Percentiles rank a stretch among this genome's conserved stretches.
Conservation (phyloP, 2,888 invertebrate species). For the Periphyllus acericola region DNA sequence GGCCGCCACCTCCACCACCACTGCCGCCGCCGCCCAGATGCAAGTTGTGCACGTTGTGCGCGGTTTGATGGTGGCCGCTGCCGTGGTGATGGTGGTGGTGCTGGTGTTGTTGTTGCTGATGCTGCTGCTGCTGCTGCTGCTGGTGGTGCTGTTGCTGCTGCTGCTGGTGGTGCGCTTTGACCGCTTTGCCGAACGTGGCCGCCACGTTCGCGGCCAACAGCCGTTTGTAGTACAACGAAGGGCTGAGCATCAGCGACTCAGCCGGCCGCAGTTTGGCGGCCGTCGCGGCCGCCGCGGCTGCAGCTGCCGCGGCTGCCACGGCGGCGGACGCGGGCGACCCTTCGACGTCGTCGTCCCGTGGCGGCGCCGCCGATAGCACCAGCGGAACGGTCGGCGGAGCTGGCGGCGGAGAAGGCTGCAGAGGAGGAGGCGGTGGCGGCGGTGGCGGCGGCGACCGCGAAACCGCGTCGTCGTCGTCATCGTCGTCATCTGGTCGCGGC, state of each 20-base stretch:
- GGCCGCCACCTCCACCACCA: neutral
- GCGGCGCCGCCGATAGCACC: conserved; percentile 19
- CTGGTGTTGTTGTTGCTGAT: neutral
- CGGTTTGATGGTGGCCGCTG: conserved; percentile 41
- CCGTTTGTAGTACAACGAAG: conserved; percentile 65
- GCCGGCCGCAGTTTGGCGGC: conserved; percentile 49
- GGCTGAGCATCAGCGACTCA: conserved; percentile 50
- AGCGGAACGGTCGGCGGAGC: conserved; percentile 4
- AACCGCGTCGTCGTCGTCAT: conserved; percentile 55
- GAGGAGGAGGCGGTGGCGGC: conserved; percentile 25
- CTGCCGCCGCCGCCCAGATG: neutral
- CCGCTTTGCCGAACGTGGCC: conserved; percentile 63
- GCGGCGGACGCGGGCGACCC: conserved; percentile 39
- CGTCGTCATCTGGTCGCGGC: neutral
- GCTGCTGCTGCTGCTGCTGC: too few species aligned
- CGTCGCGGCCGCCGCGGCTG: conserved; percentile 30
- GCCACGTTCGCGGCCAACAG: conserved; percentile 65
- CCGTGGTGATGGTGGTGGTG: conserved; percentile 28
- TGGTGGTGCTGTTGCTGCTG: neutral
- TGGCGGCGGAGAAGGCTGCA: neutral
- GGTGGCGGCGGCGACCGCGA: conserved; percentile 53
- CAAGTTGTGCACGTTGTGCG: conserved; percentile 3
- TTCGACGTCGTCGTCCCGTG: neutral
- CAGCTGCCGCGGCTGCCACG: conserved; percentile 5
- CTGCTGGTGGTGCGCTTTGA: conserved; percentile 59